These are phyloP conservation scores for Psettodes erumei DNA, from an alignment of 2,113 vertebrate genomes.

Conservation along the genomic window DNA sequence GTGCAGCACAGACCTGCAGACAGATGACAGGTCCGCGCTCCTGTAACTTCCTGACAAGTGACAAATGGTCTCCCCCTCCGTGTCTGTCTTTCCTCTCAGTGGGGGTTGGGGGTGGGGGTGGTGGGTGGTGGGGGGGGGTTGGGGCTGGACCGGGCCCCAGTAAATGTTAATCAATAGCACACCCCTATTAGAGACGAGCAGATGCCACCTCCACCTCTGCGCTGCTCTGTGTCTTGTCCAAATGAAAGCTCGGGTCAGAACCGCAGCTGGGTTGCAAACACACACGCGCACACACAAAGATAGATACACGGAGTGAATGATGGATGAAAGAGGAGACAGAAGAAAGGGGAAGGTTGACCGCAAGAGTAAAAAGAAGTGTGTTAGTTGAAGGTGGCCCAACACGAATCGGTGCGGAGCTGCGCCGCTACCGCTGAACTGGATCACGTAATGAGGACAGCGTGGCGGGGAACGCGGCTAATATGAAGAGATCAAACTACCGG, in stretches of 20 bases:
- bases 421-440: constrained; percentile 61
- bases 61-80: constrained; percentile 26
- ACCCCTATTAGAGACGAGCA: constrained; percentile 65
- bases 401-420: constrained; percentile 45
- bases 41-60: constrained; percentile 19
- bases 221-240: constrained; percentile 46
- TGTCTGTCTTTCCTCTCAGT: constrained; percentile 40
- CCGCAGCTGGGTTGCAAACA: constrained; percentile 49
- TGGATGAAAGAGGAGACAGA: constrained; percentile 64
- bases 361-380: constrained; percentile 52
- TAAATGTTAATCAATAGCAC: constrained; percentile 72
- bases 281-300: constrained; percentile 12
- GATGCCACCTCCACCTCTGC: constrained; percentile 60
- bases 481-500: constrained; percentile 67
- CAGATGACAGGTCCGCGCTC: not conserved
- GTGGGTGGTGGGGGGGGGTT: not conserved
- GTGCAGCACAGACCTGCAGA: not conserved
- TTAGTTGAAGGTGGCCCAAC: constrained; percentile 67
- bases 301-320: constrained; percentile 7
- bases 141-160: constrained; percentile 5
- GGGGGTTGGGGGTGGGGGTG: not conserved
- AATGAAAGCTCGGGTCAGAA: constrained; percentile 72
- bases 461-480: constrained; percentile 69
- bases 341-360: constrained; percentile 60
- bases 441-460: constrained; percentile 76